A percentile compares a stretch with the other conserved stretches of the same genome.
Evolutionary conservation across 2,888 invertebrate genomes (phyloP).

Genomic region (Spisula solida): DNA sequence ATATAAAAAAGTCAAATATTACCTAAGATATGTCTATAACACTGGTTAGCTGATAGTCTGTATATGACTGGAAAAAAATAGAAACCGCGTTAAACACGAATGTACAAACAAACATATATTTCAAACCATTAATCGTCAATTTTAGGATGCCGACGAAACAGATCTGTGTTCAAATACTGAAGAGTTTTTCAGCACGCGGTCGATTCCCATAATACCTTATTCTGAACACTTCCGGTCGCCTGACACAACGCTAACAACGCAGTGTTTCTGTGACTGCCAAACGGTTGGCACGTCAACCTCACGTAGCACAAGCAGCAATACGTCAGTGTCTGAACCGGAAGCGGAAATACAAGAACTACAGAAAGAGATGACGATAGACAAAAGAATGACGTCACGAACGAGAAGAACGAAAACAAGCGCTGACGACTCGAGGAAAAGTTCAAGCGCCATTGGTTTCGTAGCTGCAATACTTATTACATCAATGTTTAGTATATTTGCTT

Average conservation of each 20-base stretch:
- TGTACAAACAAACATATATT: background rate
- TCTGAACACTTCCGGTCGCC: slow-evolving; percentile 1
- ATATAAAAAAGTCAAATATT: no score
- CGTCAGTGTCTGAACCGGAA: background rate
- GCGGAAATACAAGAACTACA: background rate
- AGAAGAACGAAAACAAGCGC: background rate
- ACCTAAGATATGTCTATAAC: no score
- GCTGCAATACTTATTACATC: background rate
- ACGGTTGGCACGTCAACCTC: background rate
- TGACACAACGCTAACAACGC: background rate
- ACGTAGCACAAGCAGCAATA: background rate
- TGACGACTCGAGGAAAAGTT: background rate
- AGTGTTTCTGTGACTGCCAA: background rate
- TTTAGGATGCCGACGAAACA: background rate
- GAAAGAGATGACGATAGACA: background rate
- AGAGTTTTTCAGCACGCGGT: background rate
- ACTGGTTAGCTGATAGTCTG: no score
- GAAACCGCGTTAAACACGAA: no score
- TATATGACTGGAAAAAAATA: no score
- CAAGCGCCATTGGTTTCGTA: background rate
- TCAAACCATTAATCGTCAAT: background rate
- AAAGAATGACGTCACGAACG: background rate
- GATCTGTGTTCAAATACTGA: background rate
- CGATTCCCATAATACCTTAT: slow-evolving; percentile 1
- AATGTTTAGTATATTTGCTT: background rate